phyloP scores from a whole-genome alignment of 2,113 vertebrate species.

The Pollachius pollachius region DNA sequence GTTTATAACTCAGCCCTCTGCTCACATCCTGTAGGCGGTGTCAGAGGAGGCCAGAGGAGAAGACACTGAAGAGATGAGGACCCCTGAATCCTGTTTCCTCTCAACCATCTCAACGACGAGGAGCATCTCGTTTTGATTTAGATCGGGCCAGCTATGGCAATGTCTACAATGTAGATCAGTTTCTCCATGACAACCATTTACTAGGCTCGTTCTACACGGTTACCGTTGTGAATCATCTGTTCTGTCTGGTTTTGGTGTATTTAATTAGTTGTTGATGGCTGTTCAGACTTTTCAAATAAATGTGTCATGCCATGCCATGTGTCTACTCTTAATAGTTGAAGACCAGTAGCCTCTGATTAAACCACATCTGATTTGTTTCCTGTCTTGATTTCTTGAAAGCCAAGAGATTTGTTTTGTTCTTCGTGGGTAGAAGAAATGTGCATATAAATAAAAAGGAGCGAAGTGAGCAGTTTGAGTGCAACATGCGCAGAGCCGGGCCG shows the following conservation, averaged over 20 bases:
- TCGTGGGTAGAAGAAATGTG: too few relatives aligned
- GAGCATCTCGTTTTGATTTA: too few relatives aligned
- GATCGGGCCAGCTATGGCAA: too few relatives aligned
- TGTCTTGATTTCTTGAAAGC: too few relatives aligned
- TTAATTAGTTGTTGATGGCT: slow-evolving; percentile 8
- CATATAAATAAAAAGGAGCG: too few relatives aligned
- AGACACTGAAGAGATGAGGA: slow-evolving; percentile 52
- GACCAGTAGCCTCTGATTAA: too few relatives aligned
- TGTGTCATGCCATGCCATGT: neutral
- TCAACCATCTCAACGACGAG: neutral
- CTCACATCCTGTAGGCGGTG: slow-evolving; percentile 40
- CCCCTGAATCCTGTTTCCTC: neutral
- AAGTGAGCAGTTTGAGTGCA: too few relatives aligned
- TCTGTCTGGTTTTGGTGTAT: neutral
- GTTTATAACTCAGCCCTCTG: neutral
- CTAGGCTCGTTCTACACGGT: neutral
- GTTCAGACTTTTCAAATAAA: slow-evolving; percentile 2
- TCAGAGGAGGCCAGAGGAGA: slow-evolving; percentile 50
- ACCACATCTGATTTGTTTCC: too few relatives aligned
- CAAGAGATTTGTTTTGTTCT: too few relatives aligned
- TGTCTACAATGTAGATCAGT: slow-evolving; percentile 2
- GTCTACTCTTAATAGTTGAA: too few relatives aligned
- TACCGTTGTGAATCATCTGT: neutral
- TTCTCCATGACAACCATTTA: neutral
- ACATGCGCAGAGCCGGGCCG: too few relatives aligned